Evolutionary conservation across 35 echinoderm and acorn worm species (phyloP).

Genomic region (Apostichopus japonicus): DNA sequence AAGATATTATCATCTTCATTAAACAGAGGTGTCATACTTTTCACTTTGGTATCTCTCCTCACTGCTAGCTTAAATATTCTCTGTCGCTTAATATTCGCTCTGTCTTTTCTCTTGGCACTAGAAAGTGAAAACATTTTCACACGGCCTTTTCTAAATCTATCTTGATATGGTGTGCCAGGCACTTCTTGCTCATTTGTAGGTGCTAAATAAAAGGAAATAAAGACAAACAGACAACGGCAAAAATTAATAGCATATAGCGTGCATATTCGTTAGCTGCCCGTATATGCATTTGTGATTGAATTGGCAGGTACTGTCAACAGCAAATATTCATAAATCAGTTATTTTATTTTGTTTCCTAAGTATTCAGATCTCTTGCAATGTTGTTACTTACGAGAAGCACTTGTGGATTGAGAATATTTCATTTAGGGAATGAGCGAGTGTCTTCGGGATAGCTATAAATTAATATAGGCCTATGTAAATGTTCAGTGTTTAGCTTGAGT

Average conservation of each 20-base stretch:
- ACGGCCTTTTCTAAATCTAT: not conserved
- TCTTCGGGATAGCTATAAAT: too few relatives aligned
- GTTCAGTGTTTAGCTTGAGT: too few relatives aligned
- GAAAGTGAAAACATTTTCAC: not conserved
- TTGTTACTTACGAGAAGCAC: too few relatives aligned
- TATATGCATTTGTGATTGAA: too few relatives aligned
- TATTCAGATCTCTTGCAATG: too few relatives aligned
- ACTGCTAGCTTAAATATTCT: not conserved
- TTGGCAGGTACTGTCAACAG: not conserved
- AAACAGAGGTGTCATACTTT: slow-evolving; percentile 1
- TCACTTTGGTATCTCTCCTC: not conserved
- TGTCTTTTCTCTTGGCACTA: not conserved
- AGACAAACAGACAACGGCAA: not conserved
- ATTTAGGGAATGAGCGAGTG: too few relatives aligned
- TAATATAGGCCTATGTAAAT: too few relatives aligned
- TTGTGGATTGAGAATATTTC: too few relatives aligned
- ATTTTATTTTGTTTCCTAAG: too few relatives aligned
- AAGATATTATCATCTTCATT: not conserved
- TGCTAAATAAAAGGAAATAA: not conserved
- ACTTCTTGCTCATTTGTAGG: slow-evolving; percentile 3
- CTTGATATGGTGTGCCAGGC: not conserved
- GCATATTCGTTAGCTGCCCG: too few relatives aligned
- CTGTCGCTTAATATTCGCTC: not conserved
- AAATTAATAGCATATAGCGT: not conserved
- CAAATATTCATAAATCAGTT: not conserved